Base-by-base conservation (phyloP, 2,888 invertebrate species). In the Creontiades dilutus region DNA sequence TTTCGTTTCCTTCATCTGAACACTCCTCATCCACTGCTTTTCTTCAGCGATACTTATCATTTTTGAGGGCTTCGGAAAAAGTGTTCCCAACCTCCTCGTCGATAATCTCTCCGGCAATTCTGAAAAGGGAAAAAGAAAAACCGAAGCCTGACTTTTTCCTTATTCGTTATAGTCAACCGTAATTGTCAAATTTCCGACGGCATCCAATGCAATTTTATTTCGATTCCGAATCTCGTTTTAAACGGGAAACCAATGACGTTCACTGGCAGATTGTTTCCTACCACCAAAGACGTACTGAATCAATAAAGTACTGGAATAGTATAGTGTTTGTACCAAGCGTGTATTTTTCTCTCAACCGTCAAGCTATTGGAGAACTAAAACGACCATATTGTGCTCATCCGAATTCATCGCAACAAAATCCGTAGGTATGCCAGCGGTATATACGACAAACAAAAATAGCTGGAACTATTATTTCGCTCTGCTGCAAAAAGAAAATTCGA, bases 41-140 rank as follows among this genome's bases (percentile, higher is more conserved):
- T 68, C 68, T 68, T 68, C 68, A 68, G 68, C 68, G 23, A 68
- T 68, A 68, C 68, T 68, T 68, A 68, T 68, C 68, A 68, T 68
- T 68, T 23, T 68, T 68, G 23, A 68, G 68, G 68, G 68, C 68
- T 19, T 68, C 19, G 68, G 68, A 23, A 68, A 68, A 68, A 68
- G 68, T 68, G 68, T 68, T 23, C 68, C 11, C 68, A 23, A 27
- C 68, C 68, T 0, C 68, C 23, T 68, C 19, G 16, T 23, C 68
- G 23, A 68, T 68, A 19, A 68, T 68, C 68, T 7, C 27, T 27
- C 23, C 12, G 23, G 68, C 23, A 23, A 23, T 68, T 68, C 19
- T 23, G 23, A 27, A 68, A 68, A 68, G 68, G 68, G 13, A n/a
- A 61, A 61, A 61, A 61, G 61, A 68, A 68, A 68, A 68, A n/a